Evolutionary conservation across 2,797 vertebrate genomes (phyloP).

Genomic region (Oophaga sylvatica): DNA sequence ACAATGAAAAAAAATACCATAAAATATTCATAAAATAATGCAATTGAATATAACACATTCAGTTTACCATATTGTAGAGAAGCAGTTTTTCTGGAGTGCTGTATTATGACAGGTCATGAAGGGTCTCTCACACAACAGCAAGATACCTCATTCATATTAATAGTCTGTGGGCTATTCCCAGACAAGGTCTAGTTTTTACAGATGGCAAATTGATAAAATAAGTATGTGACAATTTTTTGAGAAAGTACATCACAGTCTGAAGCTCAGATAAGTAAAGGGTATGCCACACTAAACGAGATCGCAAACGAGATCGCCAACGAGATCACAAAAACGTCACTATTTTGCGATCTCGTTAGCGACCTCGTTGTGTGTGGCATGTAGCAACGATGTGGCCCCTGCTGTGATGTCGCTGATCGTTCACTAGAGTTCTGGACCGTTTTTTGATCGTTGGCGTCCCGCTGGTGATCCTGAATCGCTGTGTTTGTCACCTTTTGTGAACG

Average conservation of each 20-base stretch:
- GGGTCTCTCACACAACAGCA: conserved; percentile 1
- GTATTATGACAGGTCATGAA: conserved; percentile 11
- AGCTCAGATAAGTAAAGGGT: not conserved
- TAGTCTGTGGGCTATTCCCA: not conserved
- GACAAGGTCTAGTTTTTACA: not conserved
- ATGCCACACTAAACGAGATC: too few relatives aligned
- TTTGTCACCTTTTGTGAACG: too few relatives aligned
- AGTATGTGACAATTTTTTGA: not conserved
- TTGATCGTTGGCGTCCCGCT: too few relatives aligned
- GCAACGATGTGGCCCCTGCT: too few relatives aligned
- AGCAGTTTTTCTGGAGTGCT: conserved; percentile 7
- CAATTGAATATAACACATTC: conserved; percentile 6
- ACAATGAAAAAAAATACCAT: conserved; percentile 32
- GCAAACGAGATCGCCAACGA: too few relatives aligned
- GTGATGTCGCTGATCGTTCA: too few relatives aligned
- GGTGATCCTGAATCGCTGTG: too few relatives aligned
- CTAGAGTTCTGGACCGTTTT: too few relatives aligned
- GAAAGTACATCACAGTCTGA: not conserved
- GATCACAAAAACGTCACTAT: too few relatives aligned
- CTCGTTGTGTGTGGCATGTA: too few relatives aligned
- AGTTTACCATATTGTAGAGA: conserved; percentile 36
- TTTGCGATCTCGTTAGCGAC: too few relatives aligned
- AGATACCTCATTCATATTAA: conserved; percentile 44
- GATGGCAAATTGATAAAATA: conserved; percentile 16
- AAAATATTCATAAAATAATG: conserved; percentile 49